Evolutionary conservation across 2,797 vertebrate species (phyloP).

Genomic region (Poecilia wingei): DNA sequence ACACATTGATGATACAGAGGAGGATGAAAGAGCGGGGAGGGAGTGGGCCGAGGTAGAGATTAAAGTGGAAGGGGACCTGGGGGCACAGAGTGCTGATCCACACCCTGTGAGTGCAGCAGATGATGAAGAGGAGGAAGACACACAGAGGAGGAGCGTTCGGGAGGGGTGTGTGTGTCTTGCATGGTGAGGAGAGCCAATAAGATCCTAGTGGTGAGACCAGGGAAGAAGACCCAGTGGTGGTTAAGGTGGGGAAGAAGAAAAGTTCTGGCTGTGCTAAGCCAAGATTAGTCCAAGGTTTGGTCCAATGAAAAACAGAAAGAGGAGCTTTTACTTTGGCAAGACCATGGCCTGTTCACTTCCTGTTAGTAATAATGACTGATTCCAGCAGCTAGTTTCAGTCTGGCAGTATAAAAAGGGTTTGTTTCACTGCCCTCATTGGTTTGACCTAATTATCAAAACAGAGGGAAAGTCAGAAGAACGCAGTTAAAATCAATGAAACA

Average conservation of each 20-base stretch:
- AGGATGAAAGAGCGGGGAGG: slow-evolving; percentile 33
- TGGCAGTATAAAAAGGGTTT: not conserved
- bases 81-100: slow-evolving; percentile 37
- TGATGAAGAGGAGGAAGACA: slow-evolving; percentile 29
- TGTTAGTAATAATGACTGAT: not conserved
- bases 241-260: not conserved
- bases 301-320: not conserved
- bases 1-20: slow-evolving; percentile 16
- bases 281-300: not conserved
- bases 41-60: slow-evolving; percentile 38
- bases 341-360: not conserved
- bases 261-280: not conserved
- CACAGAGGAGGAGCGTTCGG: not conserved
- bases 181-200: slow-evolving; percentile 13
- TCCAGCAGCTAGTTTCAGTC: not conserved
- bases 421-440: not conserved
- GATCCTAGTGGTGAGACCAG: not conserved
- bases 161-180: slow-evolving; percentile 2
- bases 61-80: slow-evolving; percentile 36
- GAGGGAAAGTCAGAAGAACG: not conserved
- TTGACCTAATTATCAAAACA: not conserved
- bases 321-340: not conserved
- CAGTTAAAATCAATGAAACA: not conserved
- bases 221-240: not conserved
- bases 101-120: slow-evolving; percentile 24